A percentile compares a stretch with the other conserved stretches of the same genome.
Evolutionary conservation across 64 coral and sea anemone genomes (phyloP).

Genomic region (Catalaphyllia jardinei): DNA sequence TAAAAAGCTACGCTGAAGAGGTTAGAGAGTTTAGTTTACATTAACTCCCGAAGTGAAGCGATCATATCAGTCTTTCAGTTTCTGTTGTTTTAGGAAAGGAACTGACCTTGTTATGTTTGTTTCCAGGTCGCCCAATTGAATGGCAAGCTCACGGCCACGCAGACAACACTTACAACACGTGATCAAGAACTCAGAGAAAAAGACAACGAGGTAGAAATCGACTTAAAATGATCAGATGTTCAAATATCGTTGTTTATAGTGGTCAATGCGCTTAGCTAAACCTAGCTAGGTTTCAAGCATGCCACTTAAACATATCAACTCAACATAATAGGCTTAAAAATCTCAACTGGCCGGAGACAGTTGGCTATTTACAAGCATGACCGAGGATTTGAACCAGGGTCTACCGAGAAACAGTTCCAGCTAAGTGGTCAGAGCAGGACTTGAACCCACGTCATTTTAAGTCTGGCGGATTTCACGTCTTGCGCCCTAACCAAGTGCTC

Average conservation of each 20-base stretch:
- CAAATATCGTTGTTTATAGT: too few relatives aligned
- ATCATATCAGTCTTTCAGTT: background rate
- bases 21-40: slow-evolving; percentile 27
- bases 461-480: too few relatives aligned
- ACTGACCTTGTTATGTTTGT: background rate
- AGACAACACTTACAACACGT: slow-evolving; percentile 54
- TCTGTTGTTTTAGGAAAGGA: background rate
- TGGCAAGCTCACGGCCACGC: slow-evolving; percentile 67
- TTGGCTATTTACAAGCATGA: too few relatives aligned
- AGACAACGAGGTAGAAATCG: slow-evolving; percentile 59
- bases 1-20: slow-evolving; percentile 67
- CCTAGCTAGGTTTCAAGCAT: too few relatives aligned
- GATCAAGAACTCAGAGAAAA: slow-evolving; percentile 83
- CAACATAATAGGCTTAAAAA: background rate
- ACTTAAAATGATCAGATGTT: too few relatives aligned
- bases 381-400: too few relatives aligned
- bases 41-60: background rate
- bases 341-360: background rate
- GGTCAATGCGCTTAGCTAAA: too few relatives aligned
- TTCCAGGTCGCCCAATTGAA: slow-evolving; percentile 75
- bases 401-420: too few relatives aligned
- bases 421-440: too few relatives aligned
- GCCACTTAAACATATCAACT: too few relatives aligned
- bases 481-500: too few relatives aligned
- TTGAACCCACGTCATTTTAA: too few relatives aligned